Evolutionary conservation across 92 coral and sea anemone species (phyloP).

Genomic region (Virgularia gustaviana): DNA sequence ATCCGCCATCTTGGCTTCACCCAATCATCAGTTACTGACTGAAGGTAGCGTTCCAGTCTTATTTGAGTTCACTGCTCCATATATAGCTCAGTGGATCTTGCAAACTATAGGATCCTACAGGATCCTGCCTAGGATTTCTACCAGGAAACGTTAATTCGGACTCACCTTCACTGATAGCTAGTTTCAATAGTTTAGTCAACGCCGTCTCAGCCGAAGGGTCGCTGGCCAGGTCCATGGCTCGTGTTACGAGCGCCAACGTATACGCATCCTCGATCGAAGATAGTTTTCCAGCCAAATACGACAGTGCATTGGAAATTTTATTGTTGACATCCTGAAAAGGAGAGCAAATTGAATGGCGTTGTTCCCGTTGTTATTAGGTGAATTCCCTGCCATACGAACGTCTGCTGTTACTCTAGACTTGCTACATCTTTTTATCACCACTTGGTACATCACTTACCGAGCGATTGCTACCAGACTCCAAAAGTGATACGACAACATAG

Average conservation of each 20-base stretch:
- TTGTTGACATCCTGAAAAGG: not conserved
- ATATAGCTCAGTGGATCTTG: too few species aligned
- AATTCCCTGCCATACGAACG: not conserved
- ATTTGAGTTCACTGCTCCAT: too few species aligned
- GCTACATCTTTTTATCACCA: not conserved
- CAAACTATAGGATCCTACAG: too few species aligned
- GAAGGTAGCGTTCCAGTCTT: too few species aligned
- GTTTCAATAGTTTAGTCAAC: constrained; percentile 52
- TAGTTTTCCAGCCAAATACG: not conserved
- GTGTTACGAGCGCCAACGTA: constrained; percentile 73
- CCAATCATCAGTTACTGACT: too few species aligned
- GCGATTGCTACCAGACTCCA: constrained; percentile 40
- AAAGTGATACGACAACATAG: constrained; percentile 69
- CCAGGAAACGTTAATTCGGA: not conserved
- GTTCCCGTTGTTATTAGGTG: too few species aligned
- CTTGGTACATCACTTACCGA: not conserved
- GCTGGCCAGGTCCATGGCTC: constrained; percentile 64
- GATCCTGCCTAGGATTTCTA: too few species aligned
- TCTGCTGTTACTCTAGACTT: not conserved
- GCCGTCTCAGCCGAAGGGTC: constrained; percentile 31
- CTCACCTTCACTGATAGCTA: constrained; percentile 68
- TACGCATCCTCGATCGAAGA: constrained; percentile 45
- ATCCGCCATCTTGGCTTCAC: too few species aligned
- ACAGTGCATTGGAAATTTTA: not conserved
- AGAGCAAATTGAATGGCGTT: not conserved